Base-by-base conservation (phyloP, 64 coral and sea anemone genomes). In the Actinia tenebrosa region DNA sequence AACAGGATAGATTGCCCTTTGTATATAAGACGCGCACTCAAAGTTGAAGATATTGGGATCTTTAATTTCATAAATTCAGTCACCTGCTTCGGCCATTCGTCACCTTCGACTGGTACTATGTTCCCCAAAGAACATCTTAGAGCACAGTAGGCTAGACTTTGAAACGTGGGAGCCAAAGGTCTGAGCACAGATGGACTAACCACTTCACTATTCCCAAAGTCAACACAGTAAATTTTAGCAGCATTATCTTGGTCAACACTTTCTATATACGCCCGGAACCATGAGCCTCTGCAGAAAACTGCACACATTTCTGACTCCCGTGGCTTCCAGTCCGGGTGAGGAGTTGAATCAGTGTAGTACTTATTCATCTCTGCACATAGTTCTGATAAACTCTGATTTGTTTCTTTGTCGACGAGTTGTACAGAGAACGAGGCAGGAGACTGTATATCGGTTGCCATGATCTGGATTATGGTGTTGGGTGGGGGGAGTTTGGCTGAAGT, bases 171-270 rank as follows among this genome's bases (percentile, higher is more conserved):
- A 25, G 80, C 83, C 10, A 95, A 77, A 25, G 90, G 94, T 60
- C 90, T 91, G 20, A 92, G 54, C 11, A 54, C 87, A 19, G 66
- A 14, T 26, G 61, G 53, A 16, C 68, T 44, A 43, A 92, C 64
- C 10, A 86, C 75, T 64, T 92, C 94, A 68, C 63, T 89, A 75
- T 95, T 95, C 23, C 94, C 94, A 75, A 87, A 92, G 86, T 92
- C 90, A 58, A 92, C 90, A 64, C 79, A 91, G 61, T 91, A 59
- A 3, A 91, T 84, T 2, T 81, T 46, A 6, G 78, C 89, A 10
- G 62, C 37, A 56, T 19, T 14, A 11, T 91, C 77, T 53, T 68
- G 9, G 16, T 27, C 62, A 9, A 91, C 53, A 25, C 13, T 78
- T 80, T 80, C 50, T 44, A 91, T 46, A 4, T 85, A 66, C 0